Base-by-base conservation (phyloP, 2,113 vertebrate species). In the Arenaria interpres region DNA sequence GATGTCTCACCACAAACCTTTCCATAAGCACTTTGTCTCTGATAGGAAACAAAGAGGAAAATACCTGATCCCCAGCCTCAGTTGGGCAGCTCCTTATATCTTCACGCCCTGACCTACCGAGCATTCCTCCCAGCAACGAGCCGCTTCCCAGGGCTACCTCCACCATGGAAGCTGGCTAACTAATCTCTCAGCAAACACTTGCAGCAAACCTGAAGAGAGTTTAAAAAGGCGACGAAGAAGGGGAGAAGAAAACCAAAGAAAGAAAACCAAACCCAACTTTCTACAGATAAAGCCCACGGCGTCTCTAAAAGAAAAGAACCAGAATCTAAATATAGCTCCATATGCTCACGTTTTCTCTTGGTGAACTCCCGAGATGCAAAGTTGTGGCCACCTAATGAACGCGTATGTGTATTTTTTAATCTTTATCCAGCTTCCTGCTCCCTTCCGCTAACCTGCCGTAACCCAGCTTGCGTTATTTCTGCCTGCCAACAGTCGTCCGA, bases 141-240 rank as follows among this genome's bases (percentile, higher is more conserved):
- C 98, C 97, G 97, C 98, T 97, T 98, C 98, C 99, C 98, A 98
- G 99, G 98, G 98, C 98, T 99, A 99, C 99, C 97, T 99, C 98
- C 73, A 45, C 98, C 96, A 97, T 97, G 97, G 97, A 98, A 98
- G 98, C 98, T 97, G 92, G 82, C 97, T 98, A 98, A 97, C 98
- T 99, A 99, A 99, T 99, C 99, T 98, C 98, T 98, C 89, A 97
- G 98, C 98, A 99, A 99, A 98, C 97, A 98, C 98, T 98, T 97
- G 98, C 98, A 99, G 98, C 97, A 98, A 98, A 98, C 98, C 98
- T 99, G 98, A 97, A 98, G 97, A 98, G 96, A 97, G 97, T 85
- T 91, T 68, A 45, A 90, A 97, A 96, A 96, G 91, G 86, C 45
- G 0, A n/a, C 0, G 10, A 92, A 71, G 82, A 86, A 90, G 74